Conservation (phyloP, 1,140 invertebrate species). For the Gonatopus flavifemur region DNA sequence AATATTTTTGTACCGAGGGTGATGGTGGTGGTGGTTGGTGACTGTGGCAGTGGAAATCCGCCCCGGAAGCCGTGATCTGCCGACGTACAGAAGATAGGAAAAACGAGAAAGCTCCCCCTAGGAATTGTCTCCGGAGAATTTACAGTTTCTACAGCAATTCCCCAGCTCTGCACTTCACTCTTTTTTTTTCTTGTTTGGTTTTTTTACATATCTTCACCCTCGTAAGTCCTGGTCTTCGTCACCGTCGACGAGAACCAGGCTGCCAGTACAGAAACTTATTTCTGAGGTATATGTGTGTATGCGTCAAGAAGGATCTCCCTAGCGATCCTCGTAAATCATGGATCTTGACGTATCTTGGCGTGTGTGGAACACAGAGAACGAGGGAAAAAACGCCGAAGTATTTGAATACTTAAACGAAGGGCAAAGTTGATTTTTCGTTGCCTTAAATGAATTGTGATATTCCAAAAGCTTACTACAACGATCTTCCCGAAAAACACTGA, state of each 20-base stretch:
- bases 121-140: conserved; percentile 46
- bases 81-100: conserved; percentile 4
- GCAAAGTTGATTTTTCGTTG: too few species aligned
- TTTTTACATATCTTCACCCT: conserved; percentile 44
- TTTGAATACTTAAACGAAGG: too few species aligned
- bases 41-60: too few species aligned
- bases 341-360: conserved; percentile 27
- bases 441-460: too few species aligned
- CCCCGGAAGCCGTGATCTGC: conserved; percentile 5
- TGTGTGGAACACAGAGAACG: too few species aligned
- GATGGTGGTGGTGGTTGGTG: conserved; percentile 6
- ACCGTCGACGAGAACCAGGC: conserved; percentile 41
- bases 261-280: conserved; percentile 47
- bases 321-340: conserved; percentile 48
- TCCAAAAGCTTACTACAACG: too few species aligned
- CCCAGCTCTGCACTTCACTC: conserved; percentile 25
- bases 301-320: background rate
- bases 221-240: too few species aligned
- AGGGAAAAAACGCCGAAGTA: too few species aligned
- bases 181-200: too few species aligned
- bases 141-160: conserved; percentile 42
- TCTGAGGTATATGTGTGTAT: too few species aligned
- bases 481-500: too few species aligned
- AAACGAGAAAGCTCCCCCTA: conserved; percentile 39
- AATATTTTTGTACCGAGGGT: background rate